Evolutionary conservation across 2,797 vertebrate species (phyloP).

Genomic region (Mormyrus hasselquistii): DNA sequence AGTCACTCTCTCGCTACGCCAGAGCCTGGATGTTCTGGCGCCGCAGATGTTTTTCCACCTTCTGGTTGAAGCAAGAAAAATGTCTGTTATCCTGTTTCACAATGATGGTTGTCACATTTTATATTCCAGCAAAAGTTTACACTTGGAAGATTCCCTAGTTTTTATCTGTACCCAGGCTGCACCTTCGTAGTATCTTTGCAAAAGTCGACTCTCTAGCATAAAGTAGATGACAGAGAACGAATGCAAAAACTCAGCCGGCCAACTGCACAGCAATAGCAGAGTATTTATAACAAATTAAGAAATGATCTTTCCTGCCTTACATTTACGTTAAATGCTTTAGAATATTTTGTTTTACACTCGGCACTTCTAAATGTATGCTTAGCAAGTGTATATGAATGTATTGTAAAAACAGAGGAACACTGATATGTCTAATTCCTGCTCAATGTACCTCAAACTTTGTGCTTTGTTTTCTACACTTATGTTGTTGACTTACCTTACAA

Average conservation of each 20-base stretch:
- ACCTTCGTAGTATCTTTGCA: background rate
- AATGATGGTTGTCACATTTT: background rate
- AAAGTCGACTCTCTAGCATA: background rate
- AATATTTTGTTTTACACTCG: background rate
- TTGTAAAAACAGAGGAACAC: background rate
- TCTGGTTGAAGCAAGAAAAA: background rate
- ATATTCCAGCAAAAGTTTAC: conserved; percentile 1
- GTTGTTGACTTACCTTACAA: background rate
- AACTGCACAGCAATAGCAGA: background rate
- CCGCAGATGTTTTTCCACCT: background rate
- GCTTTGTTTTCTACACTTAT: background rate
- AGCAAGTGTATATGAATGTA: background rate
- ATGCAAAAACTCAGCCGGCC: background rate
- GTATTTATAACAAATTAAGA: background rate
- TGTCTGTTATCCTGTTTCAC: background rate
- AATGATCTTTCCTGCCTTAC: background rate
- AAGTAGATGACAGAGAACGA: background rate
- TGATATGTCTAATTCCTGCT: background rate
- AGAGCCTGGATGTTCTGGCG: background rate
- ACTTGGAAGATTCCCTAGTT: background rate
- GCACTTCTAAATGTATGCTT: background rate
- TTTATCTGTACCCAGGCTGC: background rate
- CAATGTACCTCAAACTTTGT: background rate
- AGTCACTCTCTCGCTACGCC: background rate
- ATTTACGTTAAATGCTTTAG: background rate